These are phyloP conservation scores for Rhyacophila brunnea DNA, from an alignment of 1,140 invertebrate genomes.

Conservation along the genomic window DNA sequence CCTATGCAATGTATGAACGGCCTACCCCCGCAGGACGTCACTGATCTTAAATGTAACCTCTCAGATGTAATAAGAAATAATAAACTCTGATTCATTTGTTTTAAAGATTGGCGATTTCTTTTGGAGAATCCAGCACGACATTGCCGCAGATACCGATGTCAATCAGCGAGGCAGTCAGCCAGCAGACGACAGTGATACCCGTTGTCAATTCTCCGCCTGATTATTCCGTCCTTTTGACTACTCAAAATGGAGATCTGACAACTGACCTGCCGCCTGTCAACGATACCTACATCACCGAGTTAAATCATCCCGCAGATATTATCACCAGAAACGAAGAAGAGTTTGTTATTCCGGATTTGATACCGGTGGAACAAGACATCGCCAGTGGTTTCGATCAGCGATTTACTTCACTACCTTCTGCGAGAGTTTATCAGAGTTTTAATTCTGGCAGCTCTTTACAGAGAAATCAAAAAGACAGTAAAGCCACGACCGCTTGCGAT, in stretches of 20 bases:
- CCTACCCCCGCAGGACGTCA: too few relatives aligned
- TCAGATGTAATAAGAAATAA: too few relatives aligned
- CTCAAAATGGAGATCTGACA: not conserved
- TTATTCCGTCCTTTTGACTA: constrained; percentile 32
- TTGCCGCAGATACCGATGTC: constrained; percentile 46
- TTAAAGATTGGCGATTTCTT: constrained; percentile 43
- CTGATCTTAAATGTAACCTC: not conserved
- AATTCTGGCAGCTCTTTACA: constrained; percentile 7
- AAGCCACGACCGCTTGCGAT: constrained; percentile 39
- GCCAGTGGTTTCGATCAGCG: too few relatives aligned
- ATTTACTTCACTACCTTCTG: constrained; percentile 5
- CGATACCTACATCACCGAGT: constrained; percentile 38
- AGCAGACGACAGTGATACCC: constrained; percentile 23
- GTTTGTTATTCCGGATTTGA: constrained; percentile 34
- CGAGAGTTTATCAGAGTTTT: constrained; percentile 20
- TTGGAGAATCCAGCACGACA: constrained; percentile 33
- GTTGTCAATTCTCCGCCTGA: constrained; percentile 37
- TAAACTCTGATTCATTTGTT: too few relatives aligned
- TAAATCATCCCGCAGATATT: constrained; percentile 6
- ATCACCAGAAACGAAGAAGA: constrained; percentile 39
- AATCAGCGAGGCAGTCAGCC: constrained; percentile 47
- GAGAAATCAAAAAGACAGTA: constrained; percentile 12
- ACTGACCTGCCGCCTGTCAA: constrained; percentile 36
- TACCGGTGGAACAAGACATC: too few relatives aligned
- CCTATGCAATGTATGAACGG: not conserved